Evolutionary conservation across 1,140 invertebrate species (phyloP), one percentile per base, ranked within the genome.

Genomic region (Planococcus citri): DNA sequence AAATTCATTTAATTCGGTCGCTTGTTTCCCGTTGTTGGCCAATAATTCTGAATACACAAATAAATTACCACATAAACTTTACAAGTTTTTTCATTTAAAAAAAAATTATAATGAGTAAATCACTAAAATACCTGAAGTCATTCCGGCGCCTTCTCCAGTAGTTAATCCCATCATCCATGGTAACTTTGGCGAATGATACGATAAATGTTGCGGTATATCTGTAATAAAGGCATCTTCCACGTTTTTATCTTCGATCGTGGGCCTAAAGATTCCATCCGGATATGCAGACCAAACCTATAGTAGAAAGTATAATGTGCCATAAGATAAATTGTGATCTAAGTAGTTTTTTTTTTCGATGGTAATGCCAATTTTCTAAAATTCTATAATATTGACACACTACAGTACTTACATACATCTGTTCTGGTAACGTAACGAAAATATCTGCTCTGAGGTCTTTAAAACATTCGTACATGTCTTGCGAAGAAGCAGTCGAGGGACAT

Each of bases 391-490:
- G n/a, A n/a, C n/a, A n/a, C n/a, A n/a, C n/a, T n/a, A n/a, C n/a
- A n/a, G 3, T 64, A 64, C 60, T 22, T 24, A 64, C 60, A 64
- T 24, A 64, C 60, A 64, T 64, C 17, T 64, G 60, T 64, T 64
- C 25, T 25, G 9, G 12, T 24, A 27, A 24, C 10, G 20, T 10
- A 9, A n/a, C 8, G 4, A 64, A 24, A 3, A 64, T 12, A 2
- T 17, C 24, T 4, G 60, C 60, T 4, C 24, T 17, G 6, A 25
- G 9, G 3, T 24, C 24, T 9, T 24, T 24, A 3, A 64, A 64
- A 25, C 60, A 64, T 4, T 64, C 20, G 9, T 17, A 64, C 17
- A 64, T 64, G 3, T 27, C 20, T 64, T 25, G 10, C 10, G 60
- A 64, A 4, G 60, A 25, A 4, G 9, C 25, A 25, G 9, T 9